phyloP scores from a whole-genome alignment of 2,888 invertebrate genomes.

The Norana najaformis region DNA sequence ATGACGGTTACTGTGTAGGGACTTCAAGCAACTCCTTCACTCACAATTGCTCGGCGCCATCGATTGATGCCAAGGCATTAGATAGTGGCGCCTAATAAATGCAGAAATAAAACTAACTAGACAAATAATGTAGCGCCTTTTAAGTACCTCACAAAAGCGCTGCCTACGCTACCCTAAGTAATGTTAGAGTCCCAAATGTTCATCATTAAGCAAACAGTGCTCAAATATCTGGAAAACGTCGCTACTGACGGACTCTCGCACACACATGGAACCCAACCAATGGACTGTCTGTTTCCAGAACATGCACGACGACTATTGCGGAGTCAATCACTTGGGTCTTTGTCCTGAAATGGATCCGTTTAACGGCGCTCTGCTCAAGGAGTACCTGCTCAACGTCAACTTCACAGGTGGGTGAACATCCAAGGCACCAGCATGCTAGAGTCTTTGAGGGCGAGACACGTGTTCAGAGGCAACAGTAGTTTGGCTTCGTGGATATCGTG shows the following conservation, averaged over 20 bases:
- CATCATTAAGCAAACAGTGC: not conserved
- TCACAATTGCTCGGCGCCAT: too few species aligned
- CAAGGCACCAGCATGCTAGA: not conserved
- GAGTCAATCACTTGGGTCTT: constrained; percentile 69
- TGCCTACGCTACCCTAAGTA: not conserved
- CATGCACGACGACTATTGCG: constrained; percentile 83
- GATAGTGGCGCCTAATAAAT: too few species aligned
- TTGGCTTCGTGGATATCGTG: too few species aligned
- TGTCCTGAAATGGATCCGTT: constrained; percentile 88
- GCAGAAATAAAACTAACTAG: too few species aligned
- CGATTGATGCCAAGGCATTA: too few species aligned
- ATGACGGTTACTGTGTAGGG: too few species aligned
- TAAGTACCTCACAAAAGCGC: too few species aligned
- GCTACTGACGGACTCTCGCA: not conserved
- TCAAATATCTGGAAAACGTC: not conserved
- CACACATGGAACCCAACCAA: not conserved
- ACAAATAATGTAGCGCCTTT: too few species aligned
- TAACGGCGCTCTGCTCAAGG: constrained; percentile 81
- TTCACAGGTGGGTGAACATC: constrained; percentile 75
- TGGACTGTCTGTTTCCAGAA: constrained; percentile 45
- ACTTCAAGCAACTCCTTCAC: too few species aligned
- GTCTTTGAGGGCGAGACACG: too few species aligned
- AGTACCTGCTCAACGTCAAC: constrained; percentile 81
- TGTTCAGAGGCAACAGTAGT: too few species aligned
- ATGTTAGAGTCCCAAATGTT: not conserved